Evolutionary conservation across 1,140 invertebrate genomes (phyloP), one percentile per base, ranked within the genome.

Genomic region (Drosophila repletoides): DNA sequence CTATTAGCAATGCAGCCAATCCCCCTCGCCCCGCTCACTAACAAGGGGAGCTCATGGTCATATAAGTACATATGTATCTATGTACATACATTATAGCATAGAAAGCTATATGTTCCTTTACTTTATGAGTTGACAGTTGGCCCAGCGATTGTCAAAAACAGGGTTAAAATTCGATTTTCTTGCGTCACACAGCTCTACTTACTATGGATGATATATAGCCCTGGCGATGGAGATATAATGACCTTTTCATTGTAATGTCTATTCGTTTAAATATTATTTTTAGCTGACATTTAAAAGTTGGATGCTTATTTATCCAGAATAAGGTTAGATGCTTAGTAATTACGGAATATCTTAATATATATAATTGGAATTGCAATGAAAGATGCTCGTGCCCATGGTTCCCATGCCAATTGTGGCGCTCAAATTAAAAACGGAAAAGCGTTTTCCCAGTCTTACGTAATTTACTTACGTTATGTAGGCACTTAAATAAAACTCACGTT

Each of bases 401-500:
- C 28, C 26, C 56, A 60, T 21, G 34, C 28, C 45, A 51, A 59
- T 66, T 60, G 45, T 12, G 12, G 31, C 36, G 51, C n/a, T n/a
- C n/a, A 46, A 63, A 63, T 55, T 55, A 6, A 22, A 31, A 19
- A 7, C 24, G 26, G n/a, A 24, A 29, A 51, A 31, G n/a, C 21
- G 10, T 31, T 41, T 40, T 46, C 63, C 41, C 24, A 10, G 56
- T 28, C 64, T 67, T 67, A 67, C 64, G 56, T 60, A 67, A 67
- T 67, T 43, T 51, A 41, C 55, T 67, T 60, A 52, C 28, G 56
- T 43, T 66, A 65, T 56, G 53, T 58, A 58, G 45, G 45, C 61
- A 59, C 53, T 65, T 59, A 66, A 61, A 61, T 61, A 36, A 49
- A 41, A 43, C 51, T 45, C 29, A 41, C 46, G 59, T 72, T 65